Percentiles rank a stretch among this genome's conserved stretches.
phyloP scores from a whole-genome alignment of 2,888 invertebrate species.

The Scaptomyza reducta region DNA sequence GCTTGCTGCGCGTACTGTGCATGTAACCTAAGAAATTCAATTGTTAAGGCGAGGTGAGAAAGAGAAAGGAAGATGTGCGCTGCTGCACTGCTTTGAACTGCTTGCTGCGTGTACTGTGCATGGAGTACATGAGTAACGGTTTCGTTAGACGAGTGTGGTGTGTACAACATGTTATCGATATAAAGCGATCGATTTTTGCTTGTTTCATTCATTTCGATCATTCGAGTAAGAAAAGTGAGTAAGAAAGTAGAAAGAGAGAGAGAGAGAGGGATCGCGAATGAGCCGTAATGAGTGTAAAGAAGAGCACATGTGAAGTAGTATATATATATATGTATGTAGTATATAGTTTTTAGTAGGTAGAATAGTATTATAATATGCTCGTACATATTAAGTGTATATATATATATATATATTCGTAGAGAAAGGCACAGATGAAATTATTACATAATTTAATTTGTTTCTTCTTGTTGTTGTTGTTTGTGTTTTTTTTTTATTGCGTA shows the following conservation, averaged over 20 bases:
- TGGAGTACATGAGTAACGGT: too few relatives aligned
- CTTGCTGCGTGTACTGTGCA: not conserved
- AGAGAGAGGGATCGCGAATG: not conserved
- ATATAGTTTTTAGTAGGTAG: conserved; percentile 33
- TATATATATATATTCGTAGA: conserved; percentile 64
- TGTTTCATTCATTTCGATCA: not conserved
- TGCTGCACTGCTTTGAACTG: conserved; percentile 30
- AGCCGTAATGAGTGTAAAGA: conserved; percentile 36
- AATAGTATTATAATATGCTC: conserved; percentile 42
- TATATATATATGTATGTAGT: conserved; percentile 37
- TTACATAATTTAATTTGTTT: conserved; percentile 72
- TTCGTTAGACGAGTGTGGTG: too few relatives aligned
- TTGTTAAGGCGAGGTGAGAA: too few relatives aligned
- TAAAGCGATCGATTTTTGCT: not conserved
- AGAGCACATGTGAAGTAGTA: conserved; percentile 56
- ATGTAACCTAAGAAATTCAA: too few relatives aligned
- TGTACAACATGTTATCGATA: not conserved
- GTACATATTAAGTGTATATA: conserved; percentile 39
- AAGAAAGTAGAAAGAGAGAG: conserved; percentile 1
- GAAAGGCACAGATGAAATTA: conserved; percentile 83
- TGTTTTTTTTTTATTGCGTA: conserved; percentile 34
- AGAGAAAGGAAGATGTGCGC: too few relatives aligned
- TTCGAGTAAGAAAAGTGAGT: too few relatives aligned
- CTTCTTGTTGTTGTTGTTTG: conserved; percentile 41
- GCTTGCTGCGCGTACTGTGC: conserved; percentile 3